A percentile compares a stretch with the other conserved stretches of the same genome.
These are phyloP conservation scores for Eudyptes chrysolophus DNA, from an alignment of 2,113 vertebrate species.

Conservation along the genomic window DNA sequence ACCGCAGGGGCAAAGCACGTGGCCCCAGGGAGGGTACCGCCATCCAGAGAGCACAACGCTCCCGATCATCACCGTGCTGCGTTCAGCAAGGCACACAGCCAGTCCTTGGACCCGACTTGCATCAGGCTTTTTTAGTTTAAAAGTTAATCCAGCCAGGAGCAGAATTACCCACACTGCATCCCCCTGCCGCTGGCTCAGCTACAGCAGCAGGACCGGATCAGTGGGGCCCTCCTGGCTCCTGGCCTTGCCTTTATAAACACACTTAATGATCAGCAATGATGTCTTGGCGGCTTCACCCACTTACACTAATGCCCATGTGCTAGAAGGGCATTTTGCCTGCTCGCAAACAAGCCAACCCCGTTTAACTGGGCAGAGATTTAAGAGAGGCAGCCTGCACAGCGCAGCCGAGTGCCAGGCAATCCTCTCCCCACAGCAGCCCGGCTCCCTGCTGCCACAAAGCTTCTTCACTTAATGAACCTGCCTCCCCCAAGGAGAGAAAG, in stretches of 20 bases:
- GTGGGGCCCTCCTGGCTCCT: background rate
- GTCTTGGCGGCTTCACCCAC: conserved; percentile 21
- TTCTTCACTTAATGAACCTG: background rate
- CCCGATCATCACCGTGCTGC: accelerated
- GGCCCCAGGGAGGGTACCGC: background rate
- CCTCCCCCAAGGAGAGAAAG: background rate
- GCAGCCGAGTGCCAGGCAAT: background rate
- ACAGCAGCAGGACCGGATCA: background rate
- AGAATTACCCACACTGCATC: background rate
- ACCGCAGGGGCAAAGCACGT: accelerated
- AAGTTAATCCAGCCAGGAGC: background rate
- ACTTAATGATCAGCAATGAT: conserved; percentile 47
- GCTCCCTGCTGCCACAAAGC: background rate
- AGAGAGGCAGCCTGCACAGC: background rate
- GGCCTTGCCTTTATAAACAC: conserved; percentile 31
- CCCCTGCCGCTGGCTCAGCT: background rate
- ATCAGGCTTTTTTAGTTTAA: background rate
- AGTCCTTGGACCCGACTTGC: background rate
- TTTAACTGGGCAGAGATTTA: conserved; percentile 60
- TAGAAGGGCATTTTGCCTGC: conserved; percentile 37
- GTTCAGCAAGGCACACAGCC: background rate
- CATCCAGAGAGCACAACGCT: accelerated
- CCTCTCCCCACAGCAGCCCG: background rate
- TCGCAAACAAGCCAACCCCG: background rate
- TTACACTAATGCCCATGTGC: conserved; percentile 26